A percentile compares a stretch with the other conserved stretches of the same genome.
Conservation (phyloP, 92 coral and sea anemone species). For the Desmophyllum pertusum region DNA sequence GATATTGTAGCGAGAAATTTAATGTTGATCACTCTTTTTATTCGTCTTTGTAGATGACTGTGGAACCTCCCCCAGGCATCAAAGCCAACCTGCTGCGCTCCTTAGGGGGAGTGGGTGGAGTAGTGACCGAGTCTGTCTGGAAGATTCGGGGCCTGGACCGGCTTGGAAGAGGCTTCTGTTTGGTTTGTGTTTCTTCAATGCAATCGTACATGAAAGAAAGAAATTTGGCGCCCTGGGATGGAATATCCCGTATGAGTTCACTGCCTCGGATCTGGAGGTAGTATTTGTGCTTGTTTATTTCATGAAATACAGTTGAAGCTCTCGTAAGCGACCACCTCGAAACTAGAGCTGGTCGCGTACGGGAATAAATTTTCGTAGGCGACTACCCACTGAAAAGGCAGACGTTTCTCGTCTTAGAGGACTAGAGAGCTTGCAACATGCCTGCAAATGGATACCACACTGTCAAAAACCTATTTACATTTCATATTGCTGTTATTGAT, state of each 20-base stretch:
- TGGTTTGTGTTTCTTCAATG: constrained; percentile 95
- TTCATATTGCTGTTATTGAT: too few relatives aligned
- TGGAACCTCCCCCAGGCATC: constrained; percentile 97
- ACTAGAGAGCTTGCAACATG: too few relatives aligned
- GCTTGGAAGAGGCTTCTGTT: constrained; percentile 93
- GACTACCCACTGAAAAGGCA: too few relatives aligned
- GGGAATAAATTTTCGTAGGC: background rate
- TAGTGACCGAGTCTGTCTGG: constrained; percentile 88
- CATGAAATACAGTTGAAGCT: background rate
- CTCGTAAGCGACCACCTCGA: background rate
- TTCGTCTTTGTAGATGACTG: constrained; percentile 77
- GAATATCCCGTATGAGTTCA: constrained; percentile 96
- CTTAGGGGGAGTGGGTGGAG: constrained; percentile 91
- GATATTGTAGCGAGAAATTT: too few relatives aligned
- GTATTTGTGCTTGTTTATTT: constrained; percentile 38
- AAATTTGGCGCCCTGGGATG: constrained; percentile 95
- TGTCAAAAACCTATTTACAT: too few relatives aligned
- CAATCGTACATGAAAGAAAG: constrained; percentile 94
- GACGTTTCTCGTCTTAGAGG: too few relatives aligned
- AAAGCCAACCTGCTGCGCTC: constrained; percentile 93
- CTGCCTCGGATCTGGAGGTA: constrained; percentile 96
- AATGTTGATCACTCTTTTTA: background rate
- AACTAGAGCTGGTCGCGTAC: background rate
- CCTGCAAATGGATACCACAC: too few relatives aligned
- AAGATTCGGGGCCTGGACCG: constrained; percentile 91